A percentile compares a stretch with the other conserved stretches of the same genome.
These are phyloP conservation scores for Kryphioiulus occultus DNA, from an alignment of 2,888 invertebrate genomes.

Conservation along the genomic window DNA sequence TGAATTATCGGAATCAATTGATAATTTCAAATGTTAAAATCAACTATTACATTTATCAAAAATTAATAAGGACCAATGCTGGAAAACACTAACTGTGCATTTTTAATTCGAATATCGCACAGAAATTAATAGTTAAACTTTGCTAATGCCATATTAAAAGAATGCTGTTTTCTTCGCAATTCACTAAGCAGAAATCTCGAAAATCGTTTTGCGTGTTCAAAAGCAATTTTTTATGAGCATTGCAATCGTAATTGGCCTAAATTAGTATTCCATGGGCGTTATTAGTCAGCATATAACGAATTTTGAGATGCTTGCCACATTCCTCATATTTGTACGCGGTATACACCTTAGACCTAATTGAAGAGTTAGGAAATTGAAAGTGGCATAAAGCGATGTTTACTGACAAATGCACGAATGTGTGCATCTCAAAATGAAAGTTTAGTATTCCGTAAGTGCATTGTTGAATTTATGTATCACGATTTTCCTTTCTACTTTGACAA, in stretches of 20 bases:
- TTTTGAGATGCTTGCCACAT: background rate
- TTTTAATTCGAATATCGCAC: too few relatives aligned
- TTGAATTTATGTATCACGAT: background rate
- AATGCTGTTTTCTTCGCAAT: too few relatives aligned
- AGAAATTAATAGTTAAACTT: too few relatives aligned
- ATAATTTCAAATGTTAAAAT: too few relatives aligned
- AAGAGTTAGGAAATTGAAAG: background rate
- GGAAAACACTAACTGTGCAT: too few relatives aligned
- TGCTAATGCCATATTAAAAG: too few relatives aligned
- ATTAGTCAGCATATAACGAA: background rate
- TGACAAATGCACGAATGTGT: background rate
- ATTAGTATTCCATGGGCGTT: background rate
- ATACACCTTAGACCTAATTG: background rate
- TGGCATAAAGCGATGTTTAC: background rate
- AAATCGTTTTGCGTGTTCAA: background rate
- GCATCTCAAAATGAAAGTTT: background rate
- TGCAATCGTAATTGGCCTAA: background rate
- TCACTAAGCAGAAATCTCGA: background rate
- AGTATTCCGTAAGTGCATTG: constrained; percentile 13
- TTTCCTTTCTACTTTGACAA: background rate
- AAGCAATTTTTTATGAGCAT: background rate
- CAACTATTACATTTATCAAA: too few relatives aligned
- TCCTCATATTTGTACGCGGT: background rate
- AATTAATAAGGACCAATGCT: too few relatives aligned
- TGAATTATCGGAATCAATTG: too few relatives aligned